These are phyloP conservation scores for Peromyscus polionotus DNA, from an alignment of 2,113 vertebrate genomes.

Conservation along the genomic window DNA sequence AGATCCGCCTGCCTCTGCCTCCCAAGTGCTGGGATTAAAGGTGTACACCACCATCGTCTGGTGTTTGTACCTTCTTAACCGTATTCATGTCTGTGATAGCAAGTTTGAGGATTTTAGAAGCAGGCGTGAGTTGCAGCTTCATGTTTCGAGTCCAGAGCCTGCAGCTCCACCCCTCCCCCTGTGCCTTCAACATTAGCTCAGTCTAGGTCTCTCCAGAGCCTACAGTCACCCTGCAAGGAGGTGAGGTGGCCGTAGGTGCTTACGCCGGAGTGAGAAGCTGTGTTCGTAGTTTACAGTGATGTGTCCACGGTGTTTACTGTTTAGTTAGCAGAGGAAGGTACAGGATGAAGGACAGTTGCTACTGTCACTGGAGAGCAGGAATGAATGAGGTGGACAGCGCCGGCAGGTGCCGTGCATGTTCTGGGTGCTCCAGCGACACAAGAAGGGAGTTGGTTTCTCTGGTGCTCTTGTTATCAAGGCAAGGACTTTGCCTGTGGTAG, in stretches of 20 bases:
- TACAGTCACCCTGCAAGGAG: background rate
- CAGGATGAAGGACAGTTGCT: background rate
- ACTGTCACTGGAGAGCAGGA: background rate
- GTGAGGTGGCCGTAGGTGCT: background rate
- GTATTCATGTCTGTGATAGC: background rate
- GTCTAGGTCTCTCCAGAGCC: background rate
- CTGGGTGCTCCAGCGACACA: background rate
- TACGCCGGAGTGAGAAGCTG: background rate
- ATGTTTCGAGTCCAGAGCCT: background rate
- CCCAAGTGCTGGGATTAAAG: no score
- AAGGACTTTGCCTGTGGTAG: background rate
- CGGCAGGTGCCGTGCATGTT: background rate
- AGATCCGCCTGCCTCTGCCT: no score
- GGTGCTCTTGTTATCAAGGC: background rate
- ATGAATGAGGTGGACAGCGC: background rate
- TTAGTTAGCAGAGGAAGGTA: background rate
- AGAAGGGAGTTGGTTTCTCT: background rate
- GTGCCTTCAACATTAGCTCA: background rate
- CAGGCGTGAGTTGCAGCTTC: background rate
- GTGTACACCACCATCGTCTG: background rate
- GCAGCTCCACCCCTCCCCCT: background rate
- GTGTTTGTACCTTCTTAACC: background rate
- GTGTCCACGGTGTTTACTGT: background rate
- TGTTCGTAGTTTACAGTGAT: background rate
- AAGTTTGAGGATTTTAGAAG: constrained; percentile 3